A percentile compares a stretch with the other conserved stretches of the same genome.
Conservation (phyloP, 2,797 vertebrate species). For the Bovichtus diacanthus region DNA sequence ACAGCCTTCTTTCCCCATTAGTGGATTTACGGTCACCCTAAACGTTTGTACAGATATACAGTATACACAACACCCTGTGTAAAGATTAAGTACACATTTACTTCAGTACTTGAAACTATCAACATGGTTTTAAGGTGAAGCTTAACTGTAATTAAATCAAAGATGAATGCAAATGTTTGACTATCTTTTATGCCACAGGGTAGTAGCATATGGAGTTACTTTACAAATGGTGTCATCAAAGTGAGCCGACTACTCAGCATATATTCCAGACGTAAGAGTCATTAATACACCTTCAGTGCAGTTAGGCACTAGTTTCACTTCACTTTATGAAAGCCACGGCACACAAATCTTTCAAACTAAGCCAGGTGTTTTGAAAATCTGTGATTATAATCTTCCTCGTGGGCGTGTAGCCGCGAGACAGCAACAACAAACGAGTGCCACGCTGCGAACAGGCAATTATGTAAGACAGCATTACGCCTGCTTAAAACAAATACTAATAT, state of each 20-base stretch:
- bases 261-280: neutral
- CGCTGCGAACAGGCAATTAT: fast-evolving
- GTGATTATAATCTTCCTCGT: constrained; percentile 2
- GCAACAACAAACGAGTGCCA: constrained; percentile 20
- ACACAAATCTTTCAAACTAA: neutral
- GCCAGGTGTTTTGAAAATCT: neutral
- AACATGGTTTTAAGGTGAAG: neutral
- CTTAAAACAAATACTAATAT: neutral
- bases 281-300: neutral
- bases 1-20: neutral
- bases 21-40: neutral
- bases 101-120: neutral
- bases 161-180: neutral
- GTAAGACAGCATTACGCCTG: neutral
- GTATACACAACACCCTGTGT: neutral
- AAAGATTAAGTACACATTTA: neutral
- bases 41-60: neutral
- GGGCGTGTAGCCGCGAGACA: constrained; percentile 5
- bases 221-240: neutral
- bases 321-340: neutral
- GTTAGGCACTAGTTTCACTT: neutral
- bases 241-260: neutral
- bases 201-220: neutral
- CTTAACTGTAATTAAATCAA: neutral
- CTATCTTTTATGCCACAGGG: neutral